phyloP scores from a whole-genome alignment of 2,888 invertebrate genomes.

The Tryphoninae sp. region DNA sequence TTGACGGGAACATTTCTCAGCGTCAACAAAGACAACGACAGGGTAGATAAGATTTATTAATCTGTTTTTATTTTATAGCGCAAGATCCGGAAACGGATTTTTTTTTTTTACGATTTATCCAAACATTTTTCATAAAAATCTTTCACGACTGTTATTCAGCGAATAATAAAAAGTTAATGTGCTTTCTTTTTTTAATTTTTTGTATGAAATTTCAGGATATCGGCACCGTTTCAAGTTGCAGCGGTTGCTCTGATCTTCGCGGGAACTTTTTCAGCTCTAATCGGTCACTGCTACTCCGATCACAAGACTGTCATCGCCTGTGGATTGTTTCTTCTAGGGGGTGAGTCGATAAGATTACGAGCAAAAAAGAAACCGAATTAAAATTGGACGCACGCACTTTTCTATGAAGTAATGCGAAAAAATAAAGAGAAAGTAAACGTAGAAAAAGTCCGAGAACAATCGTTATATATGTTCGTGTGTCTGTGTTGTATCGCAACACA shows the following conservation, averaged over 20 bases:
- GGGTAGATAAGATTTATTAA: constrained; percentile 21
- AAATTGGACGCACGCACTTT: constrained; percentile 29
- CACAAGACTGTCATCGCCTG: constrained; percentile 85
- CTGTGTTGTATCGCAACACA: neutral
- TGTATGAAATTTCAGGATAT: constrained; percentile 82
- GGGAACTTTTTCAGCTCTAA: constrained; percentile 83
- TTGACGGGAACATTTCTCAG: constrained; percentile 49
- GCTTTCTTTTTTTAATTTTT: constrained; percentile 11
- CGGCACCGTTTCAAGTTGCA: constrained; percentile 84
- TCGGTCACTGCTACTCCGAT: constrained; percentile 85
- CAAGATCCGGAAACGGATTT: neutral
- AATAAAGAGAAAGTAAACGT: constrained; percentile 26
- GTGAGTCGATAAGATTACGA: constrained; percentile 79
- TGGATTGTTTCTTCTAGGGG: constrained; percentile 84
- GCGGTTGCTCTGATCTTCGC: constrained; percentile 83
- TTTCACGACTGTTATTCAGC: neutral
- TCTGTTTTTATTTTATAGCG: constrained; percentile 4
- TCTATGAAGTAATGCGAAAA: constrained; percentile 14
- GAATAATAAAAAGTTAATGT: neutral
- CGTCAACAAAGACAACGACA: constrained; percentile 26
- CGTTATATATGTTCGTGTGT: neutral
- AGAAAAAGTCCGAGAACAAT: constrained; percentile 17
- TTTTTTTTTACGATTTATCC: neutral
- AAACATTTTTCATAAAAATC: neutral
- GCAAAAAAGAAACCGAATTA: neutral